A percentile compares a stretch with the other conserved stretches of the same genome.
These are phyloP conservation scores for Brenthis daphne DNA, from an alignment of 2,888 invertebrate genomes.

Conservation along the genomic window DNA sequence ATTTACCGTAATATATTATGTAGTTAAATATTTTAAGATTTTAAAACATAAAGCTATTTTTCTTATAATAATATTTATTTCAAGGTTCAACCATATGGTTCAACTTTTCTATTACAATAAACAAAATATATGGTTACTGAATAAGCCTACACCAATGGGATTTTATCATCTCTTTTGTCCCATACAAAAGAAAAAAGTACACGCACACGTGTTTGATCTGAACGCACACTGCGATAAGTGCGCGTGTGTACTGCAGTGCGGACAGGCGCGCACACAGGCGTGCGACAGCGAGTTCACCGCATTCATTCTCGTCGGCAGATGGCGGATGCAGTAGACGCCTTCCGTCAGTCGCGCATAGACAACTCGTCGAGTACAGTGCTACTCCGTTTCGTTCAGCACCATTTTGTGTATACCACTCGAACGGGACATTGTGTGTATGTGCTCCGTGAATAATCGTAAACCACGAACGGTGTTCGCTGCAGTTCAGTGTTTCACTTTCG, in stretches of 20 bases:
- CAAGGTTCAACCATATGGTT: conserved; percentile 52
- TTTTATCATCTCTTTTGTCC: conserved; percentile 68
- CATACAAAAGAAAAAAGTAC: conserved; percentile 70
- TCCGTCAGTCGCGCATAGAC: conserved; percentile 81
- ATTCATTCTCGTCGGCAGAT: conserved; percentile 82
- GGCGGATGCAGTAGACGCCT: conserved; percentile 81
- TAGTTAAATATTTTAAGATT: neutral
- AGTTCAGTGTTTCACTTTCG: conserved; percentile 72
- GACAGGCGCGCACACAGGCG: conserved; percentile 57
- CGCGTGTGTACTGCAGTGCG: conserved; percentile 14
- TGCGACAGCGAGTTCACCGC: conserved; percentile 67
- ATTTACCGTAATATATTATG: too few species aligned
- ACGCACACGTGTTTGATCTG: conserved; percentile 55
- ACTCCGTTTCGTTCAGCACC: conserved; percentile 71
- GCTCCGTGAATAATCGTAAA: conserved; percentile 75
- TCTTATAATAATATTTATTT: conserved; percentile 3
- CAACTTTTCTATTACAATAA: conserved; percentile 31
- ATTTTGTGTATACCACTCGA: conserved; percentile 74
- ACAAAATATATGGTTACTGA: conserved; percentile 36
- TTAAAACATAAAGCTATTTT: neutral
- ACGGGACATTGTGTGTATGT: conserved; percentile 81
- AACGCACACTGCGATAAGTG: neutral
- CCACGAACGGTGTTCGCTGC: conserved; percentile 60
- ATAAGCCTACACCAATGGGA: conserved; percentile 54
- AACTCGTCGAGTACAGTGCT: conserved; percentile 73